Percentiles rank a stretch among this genome's conserved stretches.
phyloP scores from a whole-genome alignment of 1,140 invertebrate genomes.

The Galleria mellonella region DNA sequence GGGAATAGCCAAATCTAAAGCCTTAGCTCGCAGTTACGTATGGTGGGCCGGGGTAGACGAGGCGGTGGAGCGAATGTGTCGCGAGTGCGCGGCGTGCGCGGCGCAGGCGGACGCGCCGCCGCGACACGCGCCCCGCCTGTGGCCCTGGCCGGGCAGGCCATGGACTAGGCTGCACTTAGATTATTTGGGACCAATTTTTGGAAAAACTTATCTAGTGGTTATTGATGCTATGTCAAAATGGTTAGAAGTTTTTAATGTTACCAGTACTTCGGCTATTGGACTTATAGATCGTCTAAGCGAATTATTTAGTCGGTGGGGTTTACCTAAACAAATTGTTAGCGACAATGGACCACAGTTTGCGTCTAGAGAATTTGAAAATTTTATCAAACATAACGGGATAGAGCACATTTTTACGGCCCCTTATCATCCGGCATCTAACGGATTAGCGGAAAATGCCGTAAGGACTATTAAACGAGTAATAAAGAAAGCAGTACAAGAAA shows the following conservation, averaged over 20 bases:
- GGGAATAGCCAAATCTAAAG: slow-evolving; percentile 15
- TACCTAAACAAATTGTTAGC: slow-evolving; percentile 34
- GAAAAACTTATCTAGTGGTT: slow-evolving; percentile 3
- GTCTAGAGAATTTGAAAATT: slow-evolving; percentile 2
- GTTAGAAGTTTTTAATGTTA: slow-evolving; percentile 7
- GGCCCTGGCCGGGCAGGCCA: not conserved
- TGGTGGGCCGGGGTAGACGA: slow-evolving; percentile 21
- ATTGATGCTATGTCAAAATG: slow-evolving; percentile 13
- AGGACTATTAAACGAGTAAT: slow-evolving; percentile 1
- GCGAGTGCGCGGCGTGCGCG: slow-evolving; percentile 6
- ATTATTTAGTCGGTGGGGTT: slow-evolving; percentile 27
- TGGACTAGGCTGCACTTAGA: slow-evolving; percentile 1
- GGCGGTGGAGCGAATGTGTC: slow-evolving; percentile 14
- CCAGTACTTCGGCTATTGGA: slow-evolving; percentile 6
- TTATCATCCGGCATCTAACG: slow-evolving; percentile 3
- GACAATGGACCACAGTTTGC: slow-evolving; percentile 47
- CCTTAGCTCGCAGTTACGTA: slow-evolving; percentile 13
- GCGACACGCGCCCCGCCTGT: slow-evolving; percentile 5
- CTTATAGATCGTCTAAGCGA: slow-evolving; percentile 22
- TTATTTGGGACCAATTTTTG: slow-evolving; percentile 6
- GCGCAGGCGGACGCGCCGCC: slow-evolving; percentile 7
- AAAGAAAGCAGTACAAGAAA: slow-evolving; percentile 1
- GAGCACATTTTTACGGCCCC: not conserved
- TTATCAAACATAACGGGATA: slow-evolving; percentile 3
- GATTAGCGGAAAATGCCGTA: slow-evolving; percentile 1